These are phyloP conservation scores for Cyclargus thomasi DNA, from an alignment of 1,140 invertebrate species.

Conservation along the genomic window DNA sequence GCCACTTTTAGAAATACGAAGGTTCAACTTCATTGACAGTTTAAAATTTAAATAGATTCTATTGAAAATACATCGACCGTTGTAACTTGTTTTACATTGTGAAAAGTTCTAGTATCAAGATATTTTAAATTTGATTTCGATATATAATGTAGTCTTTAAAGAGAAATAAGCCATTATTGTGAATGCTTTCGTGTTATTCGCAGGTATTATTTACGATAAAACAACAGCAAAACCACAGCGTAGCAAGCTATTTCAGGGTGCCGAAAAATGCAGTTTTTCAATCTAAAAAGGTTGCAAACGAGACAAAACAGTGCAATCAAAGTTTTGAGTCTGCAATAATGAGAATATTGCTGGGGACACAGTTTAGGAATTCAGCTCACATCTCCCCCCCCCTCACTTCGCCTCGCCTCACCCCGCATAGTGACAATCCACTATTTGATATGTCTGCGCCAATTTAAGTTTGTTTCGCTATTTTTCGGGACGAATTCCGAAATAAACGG, in stretches of 20 bases:
- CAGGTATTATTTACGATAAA: no score
- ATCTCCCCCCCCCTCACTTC: neutral
- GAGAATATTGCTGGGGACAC: neutral
- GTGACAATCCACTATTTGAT: constrained; percentile 2
- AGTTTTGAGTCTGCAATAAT: constrained; percentile 6
- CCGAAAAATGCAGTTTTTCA: neutral
- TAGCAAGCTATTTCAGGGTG: no score
- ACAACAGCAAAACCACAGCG: no score
- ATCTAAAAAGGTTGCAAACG: neutral
- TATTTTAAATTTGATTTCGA: no score
- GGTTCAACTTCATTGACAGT: neutral
- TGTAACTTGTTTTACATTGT: neutral
- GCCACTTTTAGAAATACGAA: neutral
- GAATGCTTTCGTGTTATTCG: no score
- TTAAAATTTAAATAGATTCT: neutral
- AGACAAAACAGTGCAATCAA: constrained; percentile 2
- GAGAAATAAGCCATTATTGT: no score
- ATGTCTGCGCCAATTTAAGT: neutral
- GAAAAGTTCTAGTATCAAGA: neutral
- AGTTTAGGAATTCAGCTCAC: neutral
- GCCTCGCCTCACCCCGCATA: neutral
- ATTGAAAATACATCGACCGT: neutral
- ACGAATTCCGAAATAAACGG: neutral
- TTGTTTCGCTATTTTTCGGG: neutral
- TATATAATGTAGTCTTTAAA: no score